These are phyloP conservation scores for Orthosia gracilis DNA, from an alignment of 2,888 invertebrate species.

Conservation along the genomic window DNA sequence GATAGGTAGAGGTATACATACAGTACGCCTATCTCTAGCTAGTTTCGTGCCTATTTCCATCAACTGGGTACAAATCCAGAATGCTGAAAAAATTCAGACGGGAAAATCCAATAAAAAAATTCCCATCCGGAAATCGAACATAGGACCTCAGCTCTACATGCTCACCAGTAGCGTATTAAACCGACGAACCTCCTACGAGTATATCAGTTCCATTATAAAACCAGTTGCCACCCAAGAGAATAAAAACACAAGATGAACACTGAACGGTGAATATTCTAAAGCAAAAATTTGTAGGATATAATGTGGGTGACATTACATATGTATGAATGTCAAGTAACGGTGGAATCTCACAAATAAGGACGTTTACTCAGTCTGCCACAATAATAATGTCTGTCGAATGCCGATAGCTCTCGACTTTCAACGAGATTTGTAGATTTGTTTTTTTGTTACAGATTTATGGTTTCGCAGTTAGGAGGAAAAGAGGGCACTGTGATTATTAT, in stretches of 20 bases:
- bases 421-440: constrained; percentile 19
- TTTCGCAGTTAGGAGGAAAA: neutral
- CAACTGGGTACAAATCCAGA: too few relatives aligned
- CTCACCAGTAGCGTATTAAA: neutral
- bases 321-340: constrained; percentile 59
- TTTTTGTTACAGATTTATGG: constrained; percentile 12
- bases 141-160: neutral
- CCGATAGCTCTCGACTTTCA: constrained; percentile 18
- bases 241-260: neutral
- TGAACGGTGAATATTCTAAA: constrained; percentile 34
- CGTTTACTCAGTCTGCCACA: constrained; percentile 28
- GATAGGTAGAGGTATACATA: too few relatives aligned
- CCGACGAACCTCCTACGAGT: neutral
- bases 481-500: neutral
- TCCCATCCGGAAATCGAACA: neutral
- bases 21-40: too few relatives aligned
- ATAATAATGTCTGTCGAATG: constrained; percentile 2
- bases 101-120: neutral
- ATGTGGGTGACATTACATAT: constrained; percentile 40
- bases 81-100: neutral
- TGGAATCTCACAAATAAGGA: constrained; percentile 43
- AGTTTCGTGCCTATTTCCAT: too few relatives aligned
- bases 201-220: neutral
- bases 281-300: constrained; percentile 39
- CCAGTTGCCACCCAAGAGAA: neutral